Evolutionary conservation across 1,140 invertebrate genomes (phyloP), one percentile per base, ranked within the genome.

Genomic region (Diabrotica undecimpunctata): DNA sequence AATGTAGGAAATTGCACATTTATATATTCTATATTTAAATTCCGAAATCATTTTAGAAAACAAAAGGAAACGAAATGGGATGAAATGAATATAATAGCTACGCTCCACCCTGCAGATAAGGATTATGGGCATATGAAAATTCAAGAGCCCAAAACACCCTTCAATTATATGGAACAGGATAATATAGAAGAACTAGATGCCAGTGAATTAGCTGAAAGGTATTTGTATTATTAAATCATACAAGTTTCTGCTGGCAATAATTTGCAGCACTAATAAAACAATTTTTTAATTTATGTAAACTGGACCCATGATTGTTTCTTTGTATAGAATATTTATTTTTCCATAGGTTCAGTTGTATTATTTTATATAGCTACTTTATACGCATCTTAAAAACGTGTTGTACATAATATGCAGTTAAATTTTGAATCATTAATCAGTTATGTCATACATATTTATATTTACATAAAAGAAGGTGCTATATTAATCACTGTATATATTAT

Each of bases 121-220:
- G 97, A 99, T 82, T 99, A 99, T 82, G 97, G 97, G 8, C 95
- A 97, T 76, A 99, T 99, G 95, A 99, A 99, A 84, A 96, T 99
- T 62, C 95, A 98, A 74, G 97, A 98, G 80, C 95, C 96, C 46
- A 95, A 97, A 82, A 99, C 98, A 8, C 98, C 97, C 2, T 99
- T 90, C 76, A 92, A 89, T 78, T 89, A 92, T 69, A 85, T 87
- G 39, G 89, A 90, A 65, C 82, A 83, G 46, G 85, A 88, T 64
- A 86, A 88, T 54, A 82, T 86, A 72, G 90, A 91, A 78, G 85
- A 88, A 66, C 79, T 94, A 66, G 91, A 96, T 80, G 88, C 92
- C 5, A 83, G 86, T 59, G 82, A 88, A 61, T 79, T 96, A 57
- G 89, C 91, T 74, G 90, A 91, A 74, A 90, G 90, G 86, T 74